Percentiles rank a stretch among this genome's conserved stretches.
Evolutionary conservation across 2,888 invertebrate species (phyloP).

Genomic region (Altica lythri): DNA sequence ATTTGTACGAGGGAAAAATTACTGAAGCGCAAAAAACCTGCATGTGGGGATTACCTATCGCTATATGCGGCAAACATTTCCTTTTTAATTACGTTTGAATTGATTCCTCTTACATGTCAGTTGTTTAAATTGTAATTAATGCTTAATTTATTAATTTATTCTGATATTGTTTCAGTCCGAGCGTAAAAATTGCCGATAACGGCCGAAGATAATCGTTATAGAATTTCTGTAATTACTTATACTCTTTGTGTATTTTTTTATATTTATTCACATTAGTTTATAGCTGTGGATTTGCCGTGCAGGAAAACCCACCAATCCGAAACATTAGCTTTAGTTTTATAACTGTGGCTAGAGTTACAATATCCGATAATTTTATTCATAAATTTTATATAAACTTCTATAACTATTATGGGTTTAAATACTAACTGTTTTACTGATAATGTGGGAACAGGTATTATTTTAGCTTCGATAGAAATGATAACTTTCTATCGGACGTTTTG

Average conservation of each 20-base stretch:
- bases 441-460: no score
- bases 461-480: no score
- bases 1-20: no score
- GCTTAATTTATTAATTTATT: slow-evolving; percentile 60
- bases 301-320: slow-evolving; percentile 42
- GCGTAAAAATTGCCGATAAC: slow-evolving; percentile 58
- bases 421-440: no score
- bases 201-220: slow-evolving; percentile 53
- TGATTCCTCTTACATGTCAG: slow-evolving; percentile 57
- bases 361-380: neutral
- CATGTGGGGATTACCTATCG: slow-evolving; percentile 22
- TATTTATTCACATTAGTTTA: slow-evolving; percentile 44
- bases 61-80: slow-evolving; percentile 41
- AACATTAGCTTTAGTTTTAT: slow-evolving; percentile 37
- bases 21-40: slow-evolving; percentile 14
- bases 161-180: slow-evolving; percentile 58
- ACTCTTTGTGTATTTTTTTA: slow-evolving; percentile 40
- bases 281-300: slow-evolving; percentile 34
- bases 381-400: no score
- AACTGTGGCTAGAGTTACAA: slow-evolving; percentile 1
- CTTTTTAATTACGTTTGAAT: slow-evolving; percentile 55
- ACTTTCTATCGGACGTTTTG: no score
- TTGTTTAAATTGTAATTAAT: slow-evolving; percentile 58
- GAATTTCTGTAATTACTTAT: slow-evolving; percentile 48
- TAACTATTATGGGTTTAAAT: no score